phyloP scores from a whole-genome alignment of 2,888 invertebrate species.

The Mimachlamys varia region DNA sequence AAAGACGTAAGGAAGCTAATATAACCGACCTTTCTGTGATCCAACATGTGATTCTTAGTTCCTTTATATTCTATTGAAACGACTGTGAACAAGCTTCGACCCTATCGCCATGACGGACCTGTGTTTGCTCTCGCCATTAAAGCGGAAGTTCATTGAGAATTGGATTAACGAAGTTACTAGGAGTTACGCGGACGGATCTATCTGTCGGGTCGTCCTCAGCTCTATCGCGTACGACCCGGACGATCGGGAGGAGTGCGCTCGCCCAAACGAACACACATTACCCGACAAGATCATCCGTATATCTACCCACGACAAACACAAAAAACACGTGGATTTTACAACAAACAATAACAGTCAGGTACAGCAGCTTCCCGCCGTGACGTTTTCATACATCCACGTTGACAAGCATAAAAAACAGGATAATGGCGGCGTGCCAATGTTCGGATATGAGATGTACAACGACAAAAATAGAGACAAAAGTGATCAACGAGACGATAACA shows the following conservation, averaged over 20 bases:
- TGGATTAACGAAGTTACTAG: slow-evolving; percentile 52
- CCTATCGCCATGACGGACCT: background rate
- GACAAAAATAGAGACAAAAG: slow-evolving; percentile 18
- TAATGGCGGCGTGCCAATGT: background rate
- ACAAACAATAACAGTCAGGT: slow-evolving; percentile 38
- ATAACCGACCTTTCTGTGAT: no score
- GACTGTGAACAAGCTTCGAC: background rate
- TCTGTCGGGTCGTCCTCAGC: slow-evolving; percentile 45
- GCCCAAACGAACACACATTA: background rate
- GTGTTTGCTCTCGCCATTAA: slow-evolving; percentile 46
- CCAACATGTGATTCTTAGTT: background rate
- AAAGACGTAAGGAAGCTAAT: no score
- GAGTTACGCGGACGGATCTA: slow-evolving; percentile 47
- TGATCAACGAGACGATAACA: slow-evolving; percentile 32
- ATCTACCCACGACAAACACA: background rate
- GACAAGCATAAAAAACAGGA: background rate
- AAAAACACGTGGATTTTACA: background rate
- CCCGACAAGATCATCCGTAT: background rate
- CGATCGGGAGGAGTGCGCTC: background rate
- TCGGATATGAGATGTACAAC: slow-evolving; percentile 8
- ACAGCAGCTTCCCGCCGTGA: background rate
- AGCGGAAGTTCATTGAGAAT: slow-evolving; percentile 49
- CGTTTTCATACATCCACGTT: background rate
- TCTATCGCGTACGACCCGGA: slow-evolving; percentile 14
- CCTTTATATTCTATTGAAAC: background rate